A percentile compares a stretch with the other conserved stretches of the same genome.
Conservation (phyloP, 2,888 invertebrate species). For the Dendrolimus pini region DNA sequence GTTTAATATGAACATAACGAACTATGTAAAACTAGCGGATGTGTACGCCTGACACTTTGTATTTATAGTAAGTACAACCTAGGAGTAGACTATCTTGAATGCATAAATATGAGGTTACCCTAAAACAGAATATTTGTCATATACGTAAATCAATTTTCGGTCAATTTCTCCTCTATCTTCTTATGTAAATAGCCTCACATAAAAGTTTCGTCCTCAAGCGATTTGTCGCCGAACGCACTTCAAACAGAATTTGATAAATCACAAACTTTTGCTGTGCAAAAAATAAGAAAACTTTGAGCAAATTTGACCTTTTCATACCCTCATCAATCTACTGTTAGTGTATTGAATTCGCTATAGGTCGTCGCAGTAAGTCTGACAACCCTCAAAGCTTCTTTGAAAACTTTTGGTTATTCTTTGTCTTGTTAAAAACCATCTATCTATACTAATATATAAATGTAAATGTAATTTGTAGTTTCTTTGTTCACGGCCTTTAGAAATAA, state of each 20-base stretch:
- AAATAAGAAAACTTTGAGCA: conserved; percentile 37
- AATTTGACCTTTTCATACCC: conserved; percentile 33
- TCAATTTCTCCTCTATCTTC: not conserved
- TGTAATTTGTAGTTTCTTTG: no score
- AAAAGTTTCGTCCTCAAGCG: conserved; percentile 31
- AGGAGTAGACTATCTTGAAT: no score
- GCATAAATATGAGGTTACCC: no score
- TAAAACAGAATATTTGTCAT: not conserved
- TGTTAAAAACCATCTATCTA: no score
- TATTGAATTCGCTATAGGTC: conserved; percentile 24
- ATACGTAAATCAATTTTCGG: not conserved
- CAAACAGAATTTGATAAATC: conserved; percentile 49
- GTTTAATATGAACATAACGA: no score
- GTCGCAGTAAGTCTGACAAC: conserved; percentile 17
- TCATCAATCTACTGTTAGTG: conserved; percentile 47
- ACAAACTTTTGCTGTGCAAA: conserved; percentile 35
- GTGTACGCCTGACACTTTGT: no score
- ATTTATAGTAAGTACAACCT: no score
- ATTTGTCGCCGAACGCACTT: conserved; percentile 34
- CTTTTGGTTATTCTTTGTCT: conserved; percentile 12
- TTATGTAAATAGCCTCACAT: conserved; percentile 5
- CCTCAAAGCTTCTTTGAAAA: conserved; percentile 18
- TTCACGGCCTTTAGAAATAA: no score
- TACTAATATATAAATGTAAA: no score
- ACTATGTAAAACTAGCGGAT: no score